A percentile compares a stretch with the other conserved stretches of the same genome.
phyloP scores from a whole-genome alignment of 2,888 invertebrate genomes.

The Silvanus unidentatus region DNA sequence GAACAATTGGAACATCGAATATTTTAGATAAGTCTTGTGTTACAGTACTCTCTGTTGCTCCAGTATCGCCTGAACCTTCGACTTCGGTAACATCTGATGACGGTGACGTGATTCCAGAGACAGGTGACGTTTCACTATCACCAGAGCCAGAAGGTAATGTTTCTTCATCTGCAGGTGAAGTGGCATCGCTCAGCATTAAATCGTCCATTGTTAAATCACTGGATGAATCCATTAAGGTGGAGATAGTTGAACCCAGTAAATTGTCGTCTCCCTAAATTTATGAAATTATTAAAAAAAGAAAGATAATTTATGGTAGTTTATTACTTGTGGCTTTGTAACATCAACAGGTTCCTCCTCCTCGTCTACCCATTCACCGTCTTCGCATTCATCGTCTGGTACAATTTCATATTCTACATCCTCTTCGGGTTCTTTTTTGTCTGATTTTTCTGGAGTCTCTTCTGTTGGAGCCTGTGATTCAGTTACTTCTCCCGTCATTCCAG shows the following conservation, averaged over 20 bases:
- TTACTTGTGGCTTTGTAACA: constrained; percentile 2
- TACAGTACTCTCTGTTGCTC: constrained; percentile 11
- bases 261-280: too few relatives aligned
- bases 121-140: constrained; percentile 18
- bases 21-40: not conserved
- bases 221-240: constrained; percentile 5
- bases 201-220: constrained; percentile 45
- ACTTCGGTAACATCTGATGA: constrained; percentile 16
- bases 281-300: not conserved
- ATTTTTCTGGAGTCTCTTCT: constrained; percentile 2
- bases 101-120: constrained; percentile 4
- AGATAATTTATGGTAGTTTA: too few relatives aligned
- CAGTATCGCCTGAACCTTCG: constrained; percentile 25
- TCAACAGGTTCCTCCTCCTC: constrained; percentile 34
- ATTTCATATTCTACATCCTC: constrained; percentile 54
- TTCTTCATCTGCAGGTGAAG: constrained; percentile 30
- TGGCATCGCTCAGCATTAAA: constrained; percentile 51
- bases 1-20: too few relatives aligned
- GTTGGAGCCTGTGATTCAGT: constrained; percentile 8
- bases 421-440: constrained; percentile 20
- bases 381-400: constrained; percentile 48
- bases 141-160: constrained; percentile 34
- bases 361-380: constrained; percentile 50
- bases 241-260: not conserved
- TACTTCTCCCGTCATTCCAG: constrained; percentile 9